phyloP scores from a whole-genome alignment of 2,113 vertebrate species.

The Sus scrofa region DNA sequence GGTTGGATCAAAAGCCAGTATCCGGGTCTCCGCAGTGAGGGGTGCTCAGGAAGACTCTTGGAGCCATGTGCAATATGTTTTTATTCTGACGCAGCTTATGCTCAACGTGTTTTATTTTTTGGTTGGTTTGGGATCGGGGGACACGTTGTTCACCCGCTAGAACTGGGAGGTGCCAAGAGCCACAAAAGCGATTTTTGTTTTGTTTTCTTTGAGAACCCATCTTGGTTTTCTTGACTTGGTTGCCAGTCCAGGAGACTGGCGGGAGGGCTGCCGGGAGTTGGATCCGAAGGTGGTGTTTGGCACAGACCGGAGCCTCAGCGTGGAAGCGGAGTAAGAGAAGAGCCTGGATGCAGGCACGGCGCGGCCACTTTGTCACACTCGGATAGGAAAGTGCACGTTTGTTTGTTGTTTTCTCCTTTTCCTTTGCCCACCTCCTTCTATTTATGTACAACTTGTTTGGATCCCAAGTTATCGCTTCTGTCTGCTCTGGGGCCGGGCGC shows the following conservation, averaged over 20 bases:
- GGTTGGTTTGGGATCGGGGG: background rate
- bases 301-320: background rate
- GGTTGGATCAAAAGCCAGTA: slow-evolving; percentile 58
- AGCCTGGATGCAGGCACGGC: accelerated
- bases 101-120: slow-evolving; percentile 17
- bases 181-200: background rate
- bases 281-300: background rate
- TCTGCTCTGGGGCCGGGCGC: background rate
- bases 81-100: slow-evolving; percentile 30
- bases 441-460: slow-evolving; percentile 66
- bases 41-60: slow-evolving; percentile 78
- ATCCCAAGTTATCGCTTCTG: slow-evolving; percentile 41
- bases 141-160: background rate
- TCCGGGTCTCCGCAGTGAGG: slow-evolving; percentile 3
- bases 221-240: background rate
- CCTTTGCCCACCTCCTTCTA: slow-evolving; percentile 44
- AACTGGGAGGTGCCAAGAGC: slow-evolving; percentile 30
- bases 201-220: background rate
- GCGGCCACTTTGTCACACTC: background rate
- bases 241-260: background rate
- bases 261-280: accelerated
- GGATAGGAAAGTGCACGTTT: background rate
- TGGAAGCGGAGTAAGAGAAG: background rate
- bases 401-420: slow-evolving; percentile 28
- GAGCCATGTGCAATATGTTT: slow-evolving; percentile 86